These are phyloP conservation scores for Idaea biselata DNA, from an alignment of 2,888 invertebrate genomes.

Conservation along the genomic window DNA sequence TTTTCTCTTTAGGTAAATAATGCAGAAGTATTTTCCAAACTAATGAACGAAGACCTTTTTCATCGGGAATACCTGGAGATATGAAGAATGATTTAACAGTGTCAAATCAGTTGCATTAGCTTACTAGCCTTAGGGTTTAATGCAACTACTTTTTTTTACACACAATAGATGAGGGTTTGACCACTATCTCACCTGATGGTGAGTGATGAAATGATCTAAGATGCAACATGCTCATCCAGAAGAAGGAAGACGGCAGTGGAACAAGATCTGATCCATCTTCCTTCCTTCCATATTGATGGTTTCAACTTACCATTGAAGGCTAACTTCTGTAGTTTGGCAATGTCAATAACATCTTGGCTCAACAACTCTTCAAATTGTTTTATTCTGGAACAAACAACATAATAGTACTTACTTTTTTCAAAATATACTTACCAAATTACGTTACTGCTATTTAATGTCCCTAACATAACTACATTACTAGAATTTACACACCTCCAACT, in stretches of 20 bases:
- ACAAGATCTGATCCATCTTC: no score
- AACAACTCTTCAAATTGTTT: conserved; percentile 89
- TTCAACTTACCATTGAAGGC: conserved; percentile 87
- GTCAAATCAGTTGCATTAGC: neutral
- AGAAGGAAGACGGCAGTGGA: no score
- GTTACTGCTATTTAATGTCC: neutral
- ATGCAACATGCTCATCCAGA: no score
- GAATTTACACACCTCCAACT: no score
- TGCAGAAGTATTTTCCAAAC: conserved; percentile 95
- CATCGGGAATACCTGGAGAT: conserved; percentile 90
- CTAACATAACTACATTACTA: no score
- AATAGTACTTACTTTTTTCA: neutral
- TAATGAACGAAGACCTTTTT: conserved; percentile 88
- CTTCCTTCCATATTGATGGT: no score
- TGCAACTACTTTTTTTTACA: no score
- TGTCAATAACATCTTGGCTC: conserved; percentile 85
- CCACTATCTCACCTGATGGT: no score
- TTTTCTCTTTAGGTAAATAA: conserved; percentile 87
- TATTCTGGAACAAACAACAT: conserved; percentile 81
- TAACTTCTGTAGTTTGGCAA: conserved; percentile 83
- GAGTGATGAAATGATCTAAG: no score
- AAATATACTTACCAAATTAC: neutral
- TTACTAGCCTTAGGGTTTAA: no score
- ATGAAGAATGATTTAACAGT: conserved; percentile 4
- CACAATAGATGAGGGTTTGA: no score